Evolutionary conservation across 2,797 vertebrate species (phyloP).

Genomic region (Dromococcyx pavoninus): DNA sequence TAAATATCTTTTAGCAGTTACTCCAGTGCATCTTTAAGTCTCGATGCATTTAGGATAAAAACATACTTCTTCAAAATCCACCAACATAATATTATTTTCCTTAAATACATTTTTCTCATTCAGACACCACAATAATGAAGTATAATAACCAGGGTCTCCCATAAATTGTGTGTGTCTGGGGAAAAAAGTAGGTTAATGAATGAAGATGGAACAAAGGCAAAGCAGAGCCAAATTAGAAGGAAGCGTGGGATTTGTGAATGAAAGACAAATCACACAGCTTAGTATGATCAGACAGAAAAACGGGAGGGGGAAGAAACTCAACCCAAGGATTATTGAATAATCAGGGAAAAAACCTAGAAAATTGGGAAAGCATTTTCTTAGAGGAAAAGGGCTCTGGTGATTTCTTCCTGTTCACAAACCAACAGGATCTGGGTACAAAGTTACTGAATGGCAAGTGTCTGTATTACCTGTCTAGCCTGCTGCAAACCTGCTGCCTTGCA

Average conservation of each 20-base stretch:
- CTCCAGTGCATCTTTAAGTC: too few relatives aligned
- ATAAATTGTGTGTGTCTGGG: background rate
- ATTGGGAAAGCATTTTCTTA: background rate
- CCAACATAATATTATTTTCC: background rate
- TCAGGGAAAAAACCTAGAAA: background rate
- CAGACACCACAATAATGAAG: background rate
- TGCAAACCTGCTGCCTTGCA: background rate
- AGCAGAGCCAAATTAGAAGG: background rate
- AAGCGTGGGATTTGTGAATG: background rate
- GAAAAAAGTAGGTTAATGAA: background rate
- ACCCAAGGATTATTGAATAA: background rate
- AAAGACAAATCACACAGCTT: background rate
- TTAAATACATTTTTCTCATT: background rate
- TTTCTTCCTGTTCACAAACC: background rate
- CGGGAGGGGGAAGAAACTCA: accelerated
- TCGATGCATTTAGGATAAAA: background rate
- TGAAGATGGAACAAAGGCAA: background rate
- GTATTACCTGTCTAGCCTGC: background rate
- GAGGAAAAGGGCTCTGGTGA: background rate
- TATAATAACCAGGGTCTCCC: background rate
- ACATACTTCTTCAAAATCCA: background rate
- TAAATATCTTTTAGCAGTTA: background rate
- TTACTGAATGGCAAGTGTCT: background rate
- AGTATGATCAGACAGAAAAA: too few relatives aligned
- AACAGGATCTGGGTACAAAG: background rate